These are phyloP conservation scores for Thermophis baileyi DNA, from an alignment of 2,113 vertebrate genomes.

Conservation along the genomic window DNA sequence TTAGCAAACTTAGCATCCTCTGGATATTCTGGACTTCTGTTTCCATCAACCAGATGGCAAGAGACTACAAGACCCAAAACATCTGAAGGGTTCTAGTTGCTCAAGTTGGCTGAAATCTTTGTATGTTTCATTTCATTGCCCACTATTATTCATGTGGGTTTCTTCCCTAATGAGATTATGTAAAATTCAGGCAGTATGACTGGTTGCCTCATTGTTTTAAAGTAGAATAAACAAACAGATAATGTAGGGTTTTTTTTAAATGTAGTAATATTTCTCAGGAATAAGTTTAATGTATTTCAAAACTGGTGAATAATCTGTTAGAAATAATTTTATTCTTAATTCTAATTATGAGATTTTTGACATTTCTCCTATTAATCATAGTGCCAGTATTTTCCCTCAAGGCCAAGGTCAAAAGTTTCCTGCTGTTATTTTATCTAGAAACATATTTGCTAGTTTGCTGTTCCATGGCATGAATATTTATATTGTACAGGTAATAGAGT, in stretches of 20 bases:
- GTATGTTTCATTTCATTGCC: neutral
- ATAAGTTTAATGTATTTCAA: constrained; percentile 49
- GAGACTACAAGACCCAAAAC: neutral
- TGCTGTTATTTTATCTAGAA: constrained; percentile 80
- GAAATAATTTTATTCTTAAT: constrained; percentile 72
- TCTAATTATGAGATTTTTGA: constrained; percentile 82
- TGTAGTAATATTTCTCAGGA: constrained; percentile 39
- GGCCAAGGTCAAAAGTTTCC: constrained; percentile 79
- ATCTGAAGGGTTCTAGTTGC: neutral
- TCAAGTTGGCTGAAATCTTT: neutral
- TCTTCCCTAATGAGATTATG: neutral
- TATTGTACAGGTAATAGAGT: constrained; percentile 86
- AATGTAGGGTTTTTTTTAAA: neutral
- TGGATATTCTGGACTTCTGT: neutral
- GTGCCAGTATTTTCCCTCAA: constrained; percentile 79
- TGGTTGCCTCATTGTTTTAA: neutral
- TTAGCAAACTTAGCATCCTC: neutral
- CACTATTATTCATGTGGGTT: neutral
- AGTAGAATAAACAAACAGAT: neutral
- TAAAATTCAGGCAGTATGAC: neutral
- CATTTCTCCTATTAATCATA: constrained; percentile 85
- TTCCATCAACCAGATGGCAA: neutral
- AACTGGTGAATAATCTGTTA: constrained; percentile 55
- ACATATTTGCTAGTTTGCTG: constrained; percentile 60
- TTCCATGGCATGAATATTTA: constrained; percentile 89